These are phyloP conservation scores for Rotaria magnacalcarata DNA, from an alignment of 2,888 invertebrate species.

Conservation along the genomic window DNA sequence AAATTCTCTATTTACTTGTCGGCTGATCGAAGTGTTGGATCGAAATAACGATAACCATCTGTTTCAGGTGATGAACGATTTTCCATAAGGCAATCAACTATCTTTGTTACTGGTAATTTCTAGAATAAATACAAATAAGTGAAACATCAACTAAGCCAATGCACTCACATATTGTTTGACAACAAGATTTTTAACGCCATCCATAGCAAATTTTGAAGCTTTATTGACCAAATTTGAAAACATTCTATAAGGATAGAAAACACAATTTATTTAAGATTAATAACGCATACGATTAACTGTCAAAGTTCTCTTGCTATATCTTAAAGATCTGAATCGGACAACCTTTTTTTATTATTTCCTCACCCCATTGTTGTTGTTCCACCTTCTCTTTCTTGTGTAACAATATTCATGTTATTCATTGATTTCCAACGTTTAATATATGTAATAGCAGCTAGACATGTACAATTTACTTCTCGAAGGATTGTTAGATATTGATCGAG, in stretches of 20 bases:
- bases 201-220: slow-evolving; percentile 95
- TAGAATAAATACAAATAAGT: slow-evolving; percentile 54
- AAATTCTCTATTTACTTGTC: neutral
- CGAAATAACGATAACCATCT: slow-evolving; percentile 85
- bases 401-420: slow-evolving; percentile 54
- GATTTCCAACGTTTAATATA: slow-evolving; percentile 88
- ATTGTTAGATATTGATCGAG: slow-evolving; percentile 77
- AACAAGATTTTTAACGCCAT: slow-evolving; percentile 95
- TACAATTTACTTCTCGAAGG: slow-evolving; percentile 75
- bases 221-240: slow-evolving; percentile 93
- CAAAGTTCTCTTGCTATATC: too few relatives aligned
- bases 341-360: slow-evolving; percentile 35
- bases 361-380: slow-evolving; percentile 80
- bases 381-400: slow-evolving; percentile 64
- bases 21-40: slow-evolving; percentile 72
- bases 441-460: slow-evolving; percentile 71
- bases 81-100: slow-evolving; percentile 83
- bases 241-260: slow-evolving; percentile 67
- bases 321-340: too few relatives aligned
- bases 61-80: slow-evolving; percentile 71
- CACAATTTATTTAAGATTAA: too few relatives aligned
- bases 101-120: slow-evolving; percentile 87
- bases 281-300: too few relatives aligned
- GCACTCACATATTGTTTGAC: slow-evolving; percentile 79
- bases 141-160: neutral